Evolutionary conservation across 2,888 invertebrate species (phyloP).

Genomic region (Parnassius orleans): DNA sequence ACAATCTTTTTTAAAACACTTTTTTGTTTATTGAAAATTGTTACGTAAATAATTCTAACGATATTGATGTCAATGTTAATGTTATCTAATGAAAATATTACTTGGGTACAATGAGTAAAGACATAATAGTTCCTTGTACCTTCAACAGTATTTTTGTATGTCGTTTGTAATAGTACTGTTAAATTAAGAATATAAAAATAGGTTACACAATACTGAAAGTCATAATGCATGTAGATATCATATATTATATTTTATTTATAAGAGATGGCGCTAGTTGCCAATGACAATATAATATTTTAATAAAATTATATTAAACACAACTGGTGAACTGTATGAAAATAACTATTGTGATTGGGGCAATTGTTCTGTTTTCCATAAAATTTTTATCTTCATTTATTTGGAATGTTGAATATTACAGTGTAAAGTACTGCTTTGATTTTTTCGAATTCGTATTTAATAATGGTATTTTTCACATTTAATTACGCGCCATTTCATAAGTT

Average conservation of each 20-base stretch:
- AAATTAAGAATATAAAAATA: conserved; percentile 12
- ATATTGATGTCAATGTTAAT: conserved; percentile 8
- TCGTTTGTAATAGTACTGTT: conserved; percentile 47
- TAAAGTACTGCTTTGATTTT: no score
- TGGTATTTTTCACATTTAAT: no score
- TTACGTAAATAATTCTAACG: not conserved
- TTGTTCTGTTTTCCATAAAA: no score
- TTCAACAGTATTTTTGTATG: conserved; percentile 63
- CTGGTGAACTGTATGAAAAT: no score
- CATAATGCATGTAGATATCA: conserved; percentile 14
- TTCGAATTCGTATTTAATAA: no score
- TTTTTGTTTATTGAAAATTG: no score
- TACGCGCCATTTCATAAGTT: no score
- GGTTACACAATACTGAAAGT: conserved; percentile 6
- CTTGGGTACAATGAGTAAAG: conserved; percentile 12
- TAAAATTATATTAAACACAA: conserved; percentile 5
- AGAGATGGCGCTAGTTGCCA: conserved; percentile 53
- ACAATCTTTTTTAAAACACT: no score
- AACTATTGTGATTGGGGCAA: not conserved
- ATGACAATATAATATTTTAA: conserved; percentile 54
- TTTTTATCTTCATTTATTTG: no score
- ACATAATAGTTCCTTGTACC: conserved; percentile 4
- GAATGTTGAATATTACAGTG: no score
- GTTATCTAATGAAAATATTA: conserved; percentile 10
- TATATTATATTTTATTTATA: conserved; percentile 28